Evolutionary conservation across 2,888 invertebrate genomes (phyloP).

Genomic region (Mesoligia furuncula): DNA sequence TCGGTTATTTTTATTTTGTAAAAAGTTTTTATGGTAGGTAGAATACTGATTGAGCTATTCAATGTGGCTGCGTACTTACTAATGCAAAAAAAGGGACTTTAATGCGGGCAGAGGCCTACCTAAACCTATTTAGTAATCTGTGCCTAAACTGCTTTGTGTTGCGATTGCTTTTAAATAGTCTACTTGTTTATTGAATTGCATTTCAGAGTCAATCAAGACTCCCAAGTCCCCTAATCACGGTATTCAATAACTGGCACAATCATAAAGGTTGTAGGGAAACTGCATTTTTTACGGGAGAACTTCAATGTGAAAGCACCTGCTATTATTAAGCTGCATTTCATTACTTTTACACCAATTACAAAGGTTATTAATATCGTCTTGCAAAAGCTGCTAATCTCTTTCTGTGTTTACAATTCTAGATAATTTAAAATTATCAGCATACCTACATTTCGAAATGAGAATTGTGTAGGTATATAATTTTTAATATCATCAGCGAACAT

Average conservation of each 20-base stretch:
- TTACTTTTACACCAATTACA: no score
- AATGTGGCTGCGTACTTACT: background rate
- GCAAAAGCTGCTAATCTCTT: background rate
- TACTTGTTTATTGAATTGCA: background rate
- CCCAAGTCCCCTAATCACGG: background rate
- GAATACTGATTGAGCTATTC: no score
- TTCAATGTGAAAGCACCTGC: background rate
- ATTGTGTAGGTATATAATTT: background rate
- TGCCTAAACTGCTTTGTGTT: background rate
- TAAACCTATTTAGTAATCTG: no score
- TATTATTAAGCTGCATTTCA: background rate
- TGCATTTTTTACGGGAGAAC: background rate
- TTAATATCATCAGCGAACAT: background rate
- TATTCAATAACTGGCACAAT: background rate
- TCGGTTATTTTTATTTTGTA: no score
- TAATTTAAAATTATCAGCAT: background rate
- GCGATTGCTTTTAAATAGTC: background rate
- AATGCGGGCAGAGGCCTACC: no score
- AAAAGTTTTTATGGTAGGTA: no score
- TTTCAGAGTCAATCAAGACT: constrained; percentile 1
- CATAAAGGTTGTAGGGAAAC: background rate
- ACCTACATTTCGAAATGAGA: background rate
- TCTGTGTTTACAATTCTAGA: background rate
- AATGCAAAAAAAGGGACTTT: background rate
- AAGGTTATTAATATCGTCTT: no score